Conservation (phyloP, 2,797 vertebrate genomes). For the Acanthornis magna region DNA sequence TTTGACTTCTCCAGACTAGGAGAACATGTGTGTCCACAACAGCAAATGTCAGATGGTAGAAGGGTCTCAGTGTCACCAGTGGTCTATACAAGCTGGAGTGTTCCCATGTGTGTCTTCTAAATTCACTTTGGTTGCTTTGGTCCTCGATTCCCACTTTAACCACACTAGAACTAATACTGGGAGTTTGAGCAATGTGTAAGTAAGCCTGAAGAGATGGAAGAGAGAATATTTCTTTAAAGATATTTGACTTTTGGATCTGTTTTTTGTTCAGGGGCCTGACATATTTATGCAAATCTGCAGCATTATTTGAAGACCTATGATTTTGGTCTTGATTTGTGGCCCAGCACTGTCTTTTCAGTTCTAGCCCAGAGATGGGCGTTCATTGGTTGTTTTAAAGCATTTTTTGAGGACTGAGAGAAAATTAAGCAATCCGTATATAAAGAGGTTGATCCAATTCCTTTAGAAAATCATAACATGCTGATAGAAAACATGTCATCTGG, state of each 20-base stretch:
- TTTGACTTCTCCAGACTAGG: background rate
- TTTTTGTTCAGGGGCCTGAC: background rate
- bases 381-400: background rate
- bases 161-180: background rate
- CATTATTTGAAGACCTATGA: background rate
- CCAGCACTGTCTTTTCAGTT: background rate
- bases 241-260: background rate
- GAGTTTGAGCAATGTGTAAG: background rate
- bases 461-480: background rate
- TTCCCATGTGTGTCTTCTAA: background rate
- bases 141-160: background rate
- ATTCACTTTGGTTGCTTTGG: background rate
- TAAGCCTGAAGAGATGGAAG: background rate
- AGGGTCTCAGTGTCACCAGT: background rate
- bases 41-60: background rate
- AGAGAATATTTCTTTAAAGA: background rate
- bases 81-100: background rate
- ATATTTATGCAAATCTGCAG: background rate
- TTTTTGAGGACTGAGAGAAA: background rate
- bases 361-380: fast-evolving
- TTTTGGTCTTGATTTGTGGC: background rate
- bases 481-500: background rate
- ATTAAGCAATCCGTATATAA: background rate
- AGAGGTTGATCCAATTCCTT: background rate
- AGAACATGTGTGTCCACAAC: fast-evolving